phyloP scores from a whole-genome alignment of 2,888 invertebrate species.

The Baccha elongata region DNA sequence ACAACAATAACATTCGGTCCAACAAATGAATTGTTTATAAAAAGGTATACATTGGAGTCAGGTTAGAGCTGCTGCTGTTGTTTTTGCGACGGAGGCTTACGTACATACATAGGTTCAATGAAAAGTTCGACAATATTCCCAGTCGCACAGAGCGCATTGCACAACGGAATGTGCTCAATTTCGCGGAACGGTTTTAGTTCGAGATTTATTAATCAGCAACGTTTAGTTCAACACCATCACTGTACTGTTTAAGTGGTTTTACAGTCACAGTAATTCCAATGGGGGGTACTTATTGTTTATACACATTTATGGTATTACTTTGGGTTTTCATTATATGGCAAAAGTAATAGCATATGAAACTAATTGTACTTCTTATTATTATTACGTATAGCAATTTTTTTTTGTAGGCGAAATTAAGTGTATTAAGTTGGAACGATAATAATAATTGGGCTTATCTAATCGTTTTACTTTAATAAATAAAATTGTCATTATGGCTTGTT shows the following conservation, averaged over 20 bases:
- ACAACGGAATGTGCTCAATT: constrained; percentile 51
- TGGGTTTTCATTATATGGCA: constrained; percentile 1
- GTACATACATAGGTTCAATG: neutral
- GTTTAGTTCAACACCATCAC: constrained; percentile 43
- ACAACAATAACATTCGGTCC: constrained; percentile 36
- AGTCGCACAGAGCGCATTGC: neutral
- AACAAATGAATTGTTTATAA: constrained; percentile 31
- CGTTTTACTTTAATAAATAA: neutral
- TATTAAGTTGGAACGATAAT: neutral
- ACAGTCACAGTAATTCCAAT: constrained; percentile 44
- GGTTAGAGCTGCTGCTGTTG: too few relatives aligned
- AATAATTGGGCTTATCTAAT: neutral
- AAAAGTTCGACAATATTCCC: neutral
- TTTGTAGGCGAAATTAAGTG: constrained; percentile 1
- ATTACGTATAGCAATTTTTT: neutral
- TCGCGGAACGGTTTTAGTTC: constrained; percentile 59
- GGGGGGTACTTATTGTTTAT: constrained; percentile 41
- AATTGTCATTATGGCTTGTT: neutral
- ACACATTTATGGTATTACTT: constrained; percentile 6
- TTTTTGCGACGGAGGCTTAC: neutral
- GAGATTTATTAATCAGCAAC: constrained; percentile 66
- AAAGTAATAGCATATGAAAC: constrained; percentile 1
- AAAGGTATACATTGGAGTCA: too few relatives aligned
- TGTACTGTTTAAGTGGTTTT: constrained; percentile 52
- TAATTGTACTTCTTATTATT: constrained; percentile 7